Evolutionary conservation across 2,888 invertebrate genomes (phyloP).

Genomic region (Anthrax anthrax): DNA sequence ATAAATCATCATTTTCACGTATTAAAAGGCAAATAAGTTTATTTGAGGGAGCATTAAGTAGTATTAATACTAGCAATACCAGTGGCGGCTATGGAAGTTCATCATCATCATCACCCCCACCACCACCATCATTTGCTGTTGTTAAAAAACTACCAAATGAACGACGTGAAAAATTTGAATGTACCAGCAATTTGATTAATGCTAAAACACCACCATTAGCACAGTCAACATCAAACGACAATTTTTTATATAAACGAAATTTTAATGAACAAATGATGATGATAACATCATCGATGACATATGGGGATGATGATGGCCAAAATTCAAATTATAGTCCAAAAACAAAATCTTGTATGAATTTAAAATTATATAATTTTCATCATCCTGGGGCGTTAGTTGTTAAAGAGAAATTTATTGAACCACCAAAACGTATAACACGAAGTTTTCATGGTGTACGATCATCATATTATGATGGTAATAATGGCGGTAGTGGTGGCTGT

Average conservation of each 20-base stretch:
- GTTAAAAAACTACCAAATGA: not conserved
- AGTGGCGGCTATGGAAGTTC: too few species aligned
- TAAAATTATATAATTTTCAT: constrained; percentile 9
- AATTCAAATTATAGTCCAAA: constrained; percentile 1
- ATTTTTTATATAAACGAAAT: constrained; percentile 1
- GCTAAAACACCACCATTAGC: constrained; percentile 1
- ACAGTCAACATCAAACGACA: constrained; percentile 9
- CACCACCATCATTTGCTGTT: too few species aligned
- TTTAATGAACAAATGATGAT: too few species aligned
- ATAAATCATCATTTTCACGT: constrained; percentile 13
- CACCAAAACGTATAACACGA: constrained; percentile 36
- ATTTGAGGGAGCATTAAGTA: constrained; percentile 17
- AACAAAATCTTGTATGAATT: constrained; percentile 14
- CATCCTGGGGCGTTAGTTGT: constrained; percentile 35
- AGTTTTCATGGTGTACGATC: constrained; percentile 22
- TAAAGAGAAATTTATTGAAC: constrained; percentile 39
- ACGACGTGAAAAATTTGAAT: constrained; percentile 5
- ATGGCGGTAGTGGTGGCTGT: not conserved
- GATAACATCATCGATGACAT: too few species aligned
- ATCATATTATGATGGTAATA: not conserved
- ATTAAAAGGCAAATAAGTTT: constrained; percentile 31
- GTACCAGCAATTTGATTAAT: too few species aligned
- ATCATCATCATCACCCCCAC: constrained; percentile 17
- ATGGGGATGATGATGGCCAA: too few species aligned
- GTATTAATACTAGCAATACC: too few species aligned